phyloP scores from a whole-genome alignment of 2,797 vertebrate species.

The Hyperoplus lanceolatus region DNA sequence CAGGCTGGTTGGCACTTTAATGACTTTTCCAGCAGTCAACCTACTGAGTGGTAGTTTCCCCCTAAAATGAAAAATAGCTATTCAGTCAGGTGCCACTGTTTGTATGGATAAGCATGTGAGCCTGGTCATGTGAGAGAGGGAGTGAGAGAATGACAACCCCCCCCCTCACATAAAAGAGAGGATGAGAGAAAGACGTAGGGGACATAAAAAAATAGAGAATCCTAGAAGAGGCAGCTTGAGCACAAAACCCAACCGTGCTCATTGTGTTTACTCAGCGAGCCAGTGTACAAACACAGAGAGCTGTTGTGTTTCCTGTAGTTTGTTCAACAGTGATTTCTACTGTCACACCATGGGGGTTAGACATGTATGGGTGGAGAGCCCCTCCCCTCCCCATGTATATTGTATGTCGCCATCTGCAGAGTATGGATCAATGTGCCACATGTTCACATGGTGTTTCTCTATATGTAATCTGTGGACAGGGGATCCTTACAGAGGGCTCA shows the following conservation, averaged over 20 bases:
- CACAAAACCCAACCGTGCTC: conserved; percentile 39
- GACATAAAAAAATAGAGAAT: conserved; percentile 40
- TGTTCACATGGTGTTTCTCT: conserved; percentile 46
- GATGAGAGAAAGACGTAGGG: conserved; percentile 27
- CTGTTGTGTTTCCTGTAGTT: conserved; percentile 31
- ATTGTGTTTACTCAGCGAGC: conserved; percentile 51
- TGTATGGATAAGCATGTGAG: conserved; percentile 68
- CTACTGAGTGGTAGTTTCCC: conserved; percentile 49
- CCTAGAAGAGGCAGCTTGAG: conserved; percentile 56
- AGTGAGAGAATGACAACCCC: conserved; percentile 16
- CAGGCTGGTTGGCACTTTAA: conserved; percentile 61
- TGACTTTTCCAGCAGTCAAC: conserved; percentile 64
- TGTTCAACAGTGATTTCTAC: conserved; percentile 1
- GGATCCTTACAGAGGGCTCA: too few species aligned
- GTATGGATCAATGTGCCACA: conserved; percentile 49
- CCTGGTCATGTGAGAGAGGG: conserved; percentile 63
- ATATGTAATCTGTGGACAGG: conserved; percentile 11
- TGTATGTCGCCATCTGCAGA: conserved; percentile 69
- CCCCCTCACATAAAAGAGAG: conserved; percentile 23
- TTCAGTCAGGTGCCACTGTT: conserved; percentile 68
- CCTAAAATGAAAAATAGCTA: conserved; percentile 32
- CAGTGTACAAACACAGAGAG: conserved; percentile 52
- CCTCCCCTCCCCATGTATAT: conserved; percentile 60
- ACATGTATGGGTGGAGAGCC: conserved; percentile 38
- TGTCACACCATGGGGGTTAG: conserved; percentile 16